Conservation (phyloP, 2,113 vertebrate species). For the Origma solitaria region DNA sequence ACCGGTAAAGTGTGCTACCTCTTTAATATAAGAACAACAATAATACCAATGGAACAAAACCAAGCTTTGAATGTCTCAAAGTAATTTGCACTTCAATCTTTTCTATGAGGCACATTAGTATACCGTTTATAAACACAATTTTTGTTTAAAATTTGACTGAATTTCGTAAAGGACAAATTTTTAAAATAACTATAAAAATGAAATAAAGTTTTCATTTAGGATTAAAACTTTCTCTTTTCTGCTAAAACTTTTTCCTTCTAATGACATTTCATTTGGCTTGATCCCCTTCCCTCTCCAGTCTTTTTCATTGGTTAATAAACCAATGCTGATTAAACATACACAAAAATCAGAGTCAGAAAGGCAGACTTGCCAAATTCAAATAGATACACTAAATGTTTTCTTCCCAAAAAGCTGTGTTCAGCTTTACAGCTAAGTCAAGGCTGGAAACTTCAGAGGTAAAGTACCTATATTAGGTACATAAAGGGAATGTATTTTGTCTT, state of each 20-base stretch:
- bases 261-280: not conserved
- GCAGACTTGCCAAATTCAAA: not conserved
- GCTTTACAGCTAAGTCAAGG: not conserved
- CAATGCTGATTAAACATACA: not conserved
- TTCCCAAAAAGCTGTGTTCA: not conserved
- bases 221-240: not conserved
- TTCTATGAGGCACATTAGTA: not conserved
- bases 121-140: not conserved
- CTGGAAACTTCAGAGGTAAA: not conserved
- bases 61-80: not conserved
- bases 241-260: not conserved
- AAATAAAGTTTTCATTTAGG: not conserved
- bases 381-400: not conserved
- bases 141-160: not conserved
- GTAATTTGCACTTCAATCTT: not conserved
- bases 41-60: not conserved
- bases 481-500: not conserved
- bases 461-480: not conserved
- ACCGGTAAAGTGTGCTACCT: not conserved
- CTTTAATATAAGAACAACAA: not conserved
- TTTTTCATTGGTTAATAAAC: not conserved
- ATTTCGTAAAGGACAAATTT: not conserved
- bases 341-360: not conserved
- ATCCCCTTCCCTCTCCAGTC: not conserved
- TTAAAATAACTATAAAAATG: not conserved